phyloP scores from a whole-genome alignment of 2,113 vertebrate species.

The Vireo altiloquus region DNA sequence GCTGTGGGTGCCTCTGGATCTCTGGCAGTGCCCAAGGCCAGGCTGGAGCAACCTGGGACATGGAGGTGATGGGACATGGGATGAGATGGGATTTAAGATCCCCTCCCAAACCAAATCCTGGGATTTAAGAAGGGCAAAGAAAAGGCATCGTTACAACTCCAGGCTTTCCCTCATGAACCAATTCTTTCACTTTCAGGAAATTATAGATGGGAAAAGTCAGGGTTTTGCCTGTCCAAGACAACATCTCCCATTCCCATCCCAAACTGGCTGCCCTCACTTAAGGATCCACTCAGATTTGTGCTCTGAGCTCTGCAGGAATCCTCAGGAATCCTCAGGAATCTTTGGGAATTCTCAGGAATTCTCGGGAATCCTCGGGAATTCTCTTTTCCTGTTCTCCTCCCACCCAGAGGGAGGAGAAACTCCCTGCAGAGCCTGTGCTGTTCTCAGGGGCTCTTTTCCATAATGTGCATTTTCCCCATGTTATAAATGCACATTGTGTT shows the following conservation, averaged over 20 bases:
- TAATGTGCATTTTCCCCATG: no score
- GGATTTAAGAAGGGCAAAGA: not conserved
- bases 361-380: no score
- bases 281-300: not conserved
- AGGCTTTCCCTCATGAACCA: not conserved
- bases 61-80: no score
- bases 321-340: no score
- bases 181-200: not conserved
- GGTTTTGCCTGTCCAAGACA: not conserved
- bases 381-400: fast-evolving
- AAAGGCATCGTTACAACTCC: fast-evolving
- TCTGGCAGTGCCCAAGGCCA: not conserved
- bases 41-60: not conserved
- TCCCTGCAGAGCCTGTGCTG: not conserved
- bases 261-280: fast-evolving
- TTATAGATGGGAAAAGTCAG: no score
- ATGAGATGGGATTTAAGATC: not conserved
- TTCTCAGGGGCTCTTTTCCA: not conserved
- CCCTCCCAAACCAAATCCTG: not conserved
- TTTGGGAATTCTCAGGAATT: no score
- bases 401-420: fast-evolving
- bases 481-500: no score
- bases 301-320: not conserved
- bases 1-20: not conserved
- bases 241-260: not conserved